These are phyloP conservation scores for Andrena trimmerana DNA, from an alignment of 2,888 invertebrate species.

Conservation along the genomic window DNA sequence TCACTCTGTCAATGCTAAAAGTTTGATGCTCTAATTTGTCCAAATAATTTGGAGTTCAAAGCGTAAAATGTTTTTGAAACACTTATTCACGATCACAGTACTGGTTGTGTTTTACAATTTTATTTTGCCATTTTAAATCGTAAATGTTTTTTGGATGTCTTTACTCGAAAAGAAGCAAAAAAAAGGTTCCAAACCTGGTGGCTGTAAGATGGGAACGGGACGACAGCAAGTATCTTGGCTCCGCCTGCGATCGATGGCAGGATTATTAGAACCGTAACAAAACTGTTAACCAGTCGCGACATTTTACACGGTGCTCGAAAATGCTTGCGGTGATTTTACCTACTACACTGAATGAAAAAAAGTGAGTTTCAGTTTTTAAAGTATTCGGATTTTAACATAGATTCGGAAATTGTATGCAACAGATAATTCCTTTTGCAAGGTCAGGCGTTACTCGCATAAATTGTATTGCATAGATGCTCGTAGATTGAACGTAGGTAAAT, in stretches of 20 bases:
- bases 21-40: too few relatives aligned
- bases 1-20: too few relatives aligned
- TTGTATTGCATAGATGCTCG: too few relatives aligned
- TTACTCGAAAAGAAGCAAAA: not conserved
- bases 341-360: not conserved
- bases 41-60: too few relatives aligned
- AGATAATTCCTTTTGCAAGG: not conserved
- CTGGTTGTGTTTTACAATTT: too few relatives aligned
- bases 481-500: too few relatives aligned
- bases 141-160: too few relatives aligned
- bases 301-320: slow-evolving; percentile 5
- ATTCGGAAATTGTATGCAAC: not conserved
- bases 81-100: too few relatives aligned
- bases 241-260: slow-evolving; percentile 6
- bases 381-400: too few relatives aligned
- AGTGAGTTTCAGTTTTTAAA: not conserved
- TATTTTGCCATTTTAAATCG: too few relatives aligned
- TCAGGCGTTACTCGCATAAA: too few relatives aligned
- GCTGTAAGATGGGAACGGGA: slow-evolving; percentile 34
- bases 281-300: not conserved
- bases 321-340: not conserved
- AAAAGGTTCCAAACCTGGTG: slow-evolving; percentile 31
- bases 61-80: too few relatives aligned
- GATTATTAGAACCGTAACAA: not conserved
- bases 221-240: slow-evolving; percentile 29